Base-by-base conservation (phyloP, 2,113 vertebrate genomes). In the human region DNA sequence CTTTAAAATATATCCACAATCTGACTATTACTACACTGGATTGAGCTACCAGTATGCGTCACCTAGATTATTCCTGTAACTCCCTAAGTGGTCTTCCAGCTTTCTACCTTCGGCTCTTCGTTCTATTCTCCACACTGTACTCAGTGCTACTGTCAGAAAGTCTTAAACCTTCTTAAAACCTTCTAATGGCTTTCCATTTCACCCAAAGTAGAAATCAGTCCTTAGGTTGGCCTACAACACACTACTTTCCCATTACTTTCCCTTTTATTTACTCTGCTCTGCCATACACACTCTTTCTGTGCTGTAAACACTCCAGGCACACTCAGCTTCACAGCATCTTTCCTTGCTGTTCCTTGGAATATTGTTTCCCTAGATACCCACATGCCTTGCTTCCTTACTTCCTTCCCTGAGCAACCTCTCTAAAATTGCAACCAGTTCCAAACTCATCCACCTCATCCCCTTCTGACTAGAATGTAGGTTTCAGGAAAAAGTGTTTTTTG, bases 141-240 rank as follows among this genome's bases (percentile, higher is more conserved):
- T 23, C 52, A 64, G 38, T 18, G 30, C 73, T 10, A 23, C 68
- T 87, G 66, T 6, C 45, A 89, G 32, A 68, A 32, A 64, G 48
- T 43, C 40, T 52, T 64, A 30, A 57, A 25, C 91, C 20, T 87
- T 75, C 61, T 68, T 59, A 43, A 93, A 91, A 45, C 12, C 30
- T 64, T 96, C 82, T 7, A 86, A 20, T 16, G 43, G 43, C 75
- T 90, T 84, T 38, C 45, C 12, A 79, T 27, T 93, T 92, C 45
- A 83, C 40, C 43, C 50, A 91, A 79, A 92, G 89, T 68, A 79
- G 83, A 94, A 94, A 32, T 40, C 66, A 40, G 84, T 57, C 87
- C 32, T 85, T 16, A n/a, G 45, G 45, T 0, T 50, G 68, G 45
- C 48, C 38, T 55, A 70, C 18, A 23, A 81, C 45, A 55, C 64